Conservation (phyloP, 35 echinoderm and acorn worm species). For the Stichopus chloronotus region DNA sequence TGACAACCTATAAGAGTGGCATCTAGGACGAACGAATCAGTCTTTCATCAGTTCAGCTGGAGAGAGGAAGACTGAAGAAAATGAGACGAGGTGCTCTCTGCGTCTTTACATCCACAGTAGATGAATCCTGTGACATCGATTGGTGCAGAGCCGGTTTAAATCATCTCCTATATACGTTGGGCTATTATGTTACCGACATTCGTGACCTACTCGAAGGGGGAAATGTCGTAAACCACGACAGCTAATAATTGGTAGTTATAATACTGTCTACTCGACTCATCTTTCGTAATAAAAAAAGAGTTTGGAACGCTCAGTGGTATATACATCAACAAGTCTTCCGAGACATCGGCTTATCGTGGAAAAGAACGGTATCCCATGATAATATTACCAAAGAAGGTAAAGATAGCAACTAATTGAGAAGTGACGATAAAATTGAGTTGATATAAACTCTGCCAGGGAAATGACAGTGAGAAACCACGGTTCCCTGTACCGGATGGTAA, state of each 20-base stretch:
- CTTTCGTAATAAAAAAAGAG: slow-evolving; percentile 15
- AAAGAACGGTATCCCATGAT: slow-evolving; percentile 16
- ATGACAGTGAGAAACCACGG: not conserved
- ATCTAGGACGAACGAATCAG: too few relatives aligned
- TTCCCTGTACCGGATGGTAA: not conserved
- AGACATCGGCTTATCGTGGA: not conserved
- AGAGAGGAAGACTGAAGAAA: too few relatives aligned
- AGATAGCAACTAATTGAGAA: slow-evolving; percentile 16
- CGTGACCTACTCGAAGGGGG: not conserved
- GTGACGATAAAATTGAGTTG: slow-evolving; percentile 9
- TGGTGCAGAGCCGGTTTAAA: not conserved
- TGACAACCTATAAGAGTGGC: too few relatives aligned
- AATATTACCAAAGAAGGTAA: slow-evolving; percentile 9
- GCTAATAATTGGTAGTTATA: slow-evolving; percentile 8
- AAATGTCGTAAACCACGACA: not conserved
- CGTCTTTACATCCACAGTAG: not conserved
- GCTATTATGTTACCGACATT: not conserved
- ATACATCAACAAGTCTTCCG: slow-evolving; percentile 9
- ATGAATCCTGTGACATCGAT: not conserved
- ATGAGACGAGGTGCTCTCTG: not conserved
- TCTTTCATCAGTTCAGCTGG: too few relatives aligned
- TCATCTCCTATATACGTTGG: not conserved
- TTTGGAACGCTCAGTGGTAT: slow-evolving; percentile 16
- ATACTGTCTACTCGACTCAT: slow-evolving; percentile 3
- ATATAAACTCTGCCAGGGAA: not conserved